Evolutionary conservation across 2,113 vertebrate genomes (phyloP), one percentile per base, ranked within the genome.

Genomic region (Oxygymnocypris stewartii): DNA sequence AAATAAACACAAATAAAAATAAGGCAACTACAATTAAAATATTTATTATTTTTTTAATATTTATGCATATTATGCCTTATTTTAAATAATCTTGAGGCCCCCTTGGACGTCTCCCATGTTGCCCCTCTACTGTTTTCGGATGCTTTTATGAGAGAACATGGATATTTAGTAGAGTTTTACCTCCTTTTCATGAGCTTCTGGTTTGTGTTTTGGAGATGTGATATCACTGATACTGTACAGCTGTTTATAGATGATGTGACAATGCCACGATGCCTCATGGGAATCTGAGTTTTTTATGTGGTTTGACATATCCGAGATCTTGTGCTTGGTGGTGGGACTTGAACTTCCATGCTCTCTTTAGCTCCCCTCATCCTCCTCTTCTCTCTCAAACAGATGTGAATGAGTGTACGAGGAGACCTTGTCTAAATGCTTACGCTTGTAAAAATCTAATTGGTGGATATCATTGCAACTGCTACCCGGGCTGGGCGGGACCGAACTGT

Each of bases 401-500:
- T 97, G 98, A 99, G 94, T 99, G 97, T 92, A 93, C 93, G 88
- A 96, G 94, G 93, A 96, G 95, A 94, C 96, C 97, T 94, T 99
- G 97, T 96, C 93, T 95, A 95, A 97, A 98, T 92, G 96, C 97
- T 96, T 97, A 96, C 93, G 95, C 96, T 96, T 99, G 98, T 97
- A 99, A 98, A 99, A 98, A 99, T 96, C 95, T 99, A 95, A 98
- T 99, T 98, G 98, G 98, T 95, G 97, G 97, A 97, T 99, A 97
- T 98, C 97, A 95, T 96, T 99, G 97, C 95, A 93, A 94, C 96
- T 99, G 97, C 95, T 94, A 97, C 94, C 96, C 90, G 89, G 97
- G 97, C 97, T 99, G 97, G 98, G 96, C 93, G 94, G 97, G 98
- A 94, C 91, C 90, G 92, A 96, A 97, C 95, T 99, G 97, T 97